phyloP scores from a whole-genome alignment of 1,140 invertebrate species.

The Bombus huntii region DNA sequence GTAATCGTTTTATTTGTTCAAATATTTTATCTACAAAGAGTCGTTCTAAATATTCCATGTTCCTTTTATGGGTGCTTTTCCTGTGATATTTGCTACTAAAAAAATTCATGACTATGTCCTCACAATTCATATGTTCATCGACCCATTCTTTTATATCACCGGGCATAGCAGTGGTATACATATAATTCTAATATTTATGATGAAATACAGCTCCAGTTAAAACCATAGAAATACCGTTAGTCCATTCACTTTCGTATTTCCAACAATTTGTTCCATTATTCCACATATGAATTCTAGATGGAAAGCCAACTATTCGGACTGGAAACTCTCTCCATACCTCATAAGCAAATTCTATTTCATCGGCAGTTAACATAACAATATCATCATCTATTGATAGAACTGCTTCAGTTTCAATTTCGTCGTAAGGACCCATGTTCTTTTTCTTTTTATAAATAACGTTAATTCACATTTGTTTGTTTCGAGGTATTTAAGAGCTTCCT shows the following conservation, averaged over 20 bases:
- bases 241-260: slow-evolving; percentile 98
- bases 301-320: slow-evolving; percentile 92
- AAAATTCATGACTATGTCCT: slow-evolving; percentile 98
- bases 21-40: too few species aligned
- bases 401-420: slow-evolving; percentile 96
- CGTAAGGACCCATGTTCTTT: slow-evolving; percentile 87
- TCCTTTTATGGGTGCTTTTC: slow-evolving; percentile 95
- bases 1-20: too few species aligned
- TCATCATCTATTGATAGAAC: slow-evolving; percentile 96
- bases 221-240: slow-evolving; percentile 96
- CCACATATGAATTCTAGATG: slow-evolving; percentile 94
- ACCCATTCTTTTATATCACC: slow-evolving; percentile 92
- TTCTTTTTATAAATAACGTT: too few species aligned
- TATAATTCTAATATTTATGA: slow-evolving; percentile 95
- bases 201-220: slow-evolving; percentile 96
- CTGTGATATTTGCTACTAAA: slow-evolving; percentile 93
- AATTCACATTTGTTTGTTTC: too few species aligned
- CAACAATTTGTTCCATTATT: slow-evolving; percentile 92
- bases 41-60: too few species aligned
- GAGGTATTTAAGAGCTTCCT: too few species aligned
- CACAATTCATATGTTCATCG: slow-evolving; percentile 96
- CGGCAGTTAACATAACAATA: slow-evolving; percentile 96
- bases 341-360: slow-evolving; percentile 96
- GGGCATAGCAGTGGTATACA: slow-evolving; percentile 93
- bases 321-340: slow-evolving; percentile 96